A percentile compares a stretch with the other conserved stretches of the same genome.
Evolutionary conservation across 2,797 vertebrate genomes (phyloP).

Genomic region (Synaphobranchus kaupii): DNA sequence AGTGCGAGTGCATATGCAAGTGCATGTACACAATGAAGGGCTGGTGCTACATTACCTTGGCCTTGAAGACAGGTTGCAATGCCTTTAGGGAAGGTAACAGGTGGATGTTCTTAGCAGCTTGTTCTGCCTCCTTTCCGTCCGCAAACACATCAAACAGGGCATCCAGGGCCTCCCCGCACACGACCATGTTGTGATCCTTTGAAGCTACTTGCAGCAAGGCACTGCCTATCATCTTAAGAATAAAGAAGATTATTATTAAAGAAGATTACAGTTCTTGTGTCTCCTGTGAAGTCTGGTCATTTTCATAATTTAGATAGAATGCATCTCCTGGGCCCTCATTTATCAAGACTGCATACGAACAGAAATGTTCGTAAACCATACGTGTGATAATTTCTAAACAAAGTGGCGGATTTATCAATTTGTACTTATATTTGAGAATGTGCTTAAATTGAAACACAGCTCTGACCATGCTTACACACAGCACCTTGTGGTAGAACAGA

Average conservation of each 20-base stretch:
- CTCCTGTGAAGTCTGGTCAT: not conserved
- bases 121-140: constrained; percentile 90
- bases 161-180: constrained; percentile 91
- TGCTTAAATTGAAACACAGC: too few relatives aligned
- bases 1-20: not conserved
- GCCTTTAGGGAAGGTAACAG: constrained; percentile 82
- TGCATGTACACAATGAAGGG: not conserved
- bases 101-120: constrained; percentile 80
- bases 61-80: constrained; percentile 90
- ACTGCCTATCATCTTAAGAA: constrained; percentile 83
- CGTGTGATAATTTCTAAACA: too few relatives aligned
- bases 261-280: not conserved
- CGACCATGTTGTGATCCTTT: constrained; percentile 85
- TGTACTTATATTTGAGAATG: too few relatives aligned
- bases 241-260: constrained; percentile 30
- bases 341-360: too few relatives aligned
- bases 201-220: constrained; percentile 86
- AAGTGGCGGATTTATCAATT: too few relatives aligned
- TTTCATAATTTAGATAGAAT: not conserved
- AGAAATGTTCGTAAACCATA: too few relatives aligned
- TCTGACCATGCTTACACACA: too few relatives aligned
- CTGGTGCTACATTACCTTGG: constrained; percentile 75
- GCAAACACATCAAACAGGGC: constrained; percentile 96
- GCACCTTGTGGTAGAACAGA: too few relatives aligned
- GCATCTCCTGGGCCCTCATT: not conserved